Percentiles rank a stretch among this genome's conserved stretches.
Evolutionary conservation across 2,888 invertebrate genomes (phyloP).

Genomic region (Stenolophus ochropezus): DNA sequence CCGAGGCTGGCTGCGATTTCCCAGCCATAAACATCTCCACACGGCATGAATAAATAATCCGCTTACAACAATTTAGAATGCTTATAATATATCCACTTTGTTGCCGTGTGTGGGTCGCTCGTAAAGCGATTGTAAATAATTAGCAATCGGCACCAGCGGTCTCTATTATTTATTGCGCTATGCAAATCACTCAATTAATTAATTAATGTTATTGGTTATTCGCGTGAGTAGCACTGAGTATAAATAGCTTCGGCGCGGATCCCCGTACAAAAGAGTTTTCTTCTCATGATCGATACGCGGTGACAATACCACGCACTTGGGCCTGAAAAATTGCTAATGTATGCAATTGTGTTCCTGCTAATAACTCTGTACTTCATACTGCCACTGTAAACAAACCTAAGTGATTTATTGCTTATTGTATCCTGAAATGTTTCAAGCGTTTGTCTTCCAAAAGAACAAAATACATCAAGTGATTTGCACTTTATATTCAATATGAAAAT

Average conservation of each 20-base stretch:
- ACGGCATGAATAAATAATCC: slow-evolving; percentile 45
- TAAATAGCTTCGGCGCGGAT: slow-evolving; percentile 9
- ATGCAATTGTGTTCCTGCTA: slow-evolving; percentile 27
- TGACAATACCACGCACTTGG: not conserved
- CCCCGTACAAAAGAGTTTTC: slow-evolving; percentile 7
- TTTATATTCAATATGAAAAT: not conserved
- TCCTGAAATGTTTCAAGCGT: not conserved
- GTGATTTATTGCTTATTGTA: slow-evolving; percentile 3
- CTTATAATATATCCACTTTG: slow-evolving; percentile 34
- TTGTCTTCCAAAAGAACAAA: not conserved
- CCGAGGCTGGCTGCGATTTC: slow-evolving; percentile 21
- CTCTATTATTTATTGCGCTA: slow-evolving; percentile 62
- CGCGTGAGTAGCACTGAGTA: slow-evolving; percentile 67
- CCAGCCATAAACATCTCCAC: slow-evolving; percentile 48
- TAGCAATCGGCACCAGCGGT: slow-evolving; percentile 48
- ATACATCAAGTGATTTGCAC: not conserved
- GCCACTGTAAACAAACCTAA: not conserved
- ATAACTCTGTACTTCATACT: slow-evolving; percentile 15
- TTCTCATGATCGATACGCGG: not conserved
- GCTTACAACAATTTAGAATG: slow-evolving; percentile 50
- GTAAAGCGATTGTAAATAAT: slow-evolving; percentile 56
- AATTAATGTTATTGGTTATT: slow-evolving; percentile 74
- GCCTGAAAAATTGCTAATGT: slow-evolving; percentile 30
- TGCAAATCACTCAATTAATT: slow-evolving; percentile 72
- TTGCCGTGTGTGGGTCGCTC: slow-evolving; percentile 32